Percentiles rank a stretch among this genome's conserved stretches.
These are phyloP conservation scores for Orientallactaga bullata DNA, from an alignment of 2,113 vertebrate species.

Conservation along the genomic window DNA sequence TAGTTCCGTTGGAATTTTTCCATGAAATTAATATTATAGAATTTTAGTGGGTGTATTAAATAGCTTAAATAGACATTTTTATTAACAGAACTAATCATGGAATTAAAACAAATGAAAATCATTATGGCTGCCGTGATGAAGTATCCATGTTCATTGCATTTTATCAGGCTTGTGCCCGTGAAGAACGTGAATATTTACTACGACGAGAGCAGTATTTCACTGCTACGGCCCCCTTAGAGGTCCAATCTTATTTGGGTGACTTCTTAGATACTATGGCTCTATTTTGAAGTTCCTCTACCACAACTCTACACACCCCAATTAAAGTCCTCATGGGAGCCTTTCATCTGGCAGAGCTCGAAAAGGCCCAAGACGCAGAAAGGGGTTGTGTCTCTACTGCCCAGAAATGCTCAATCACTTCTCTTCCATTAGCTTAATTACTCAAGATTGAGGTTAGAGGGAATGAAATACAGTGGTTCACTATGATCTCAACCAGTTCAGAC, in stretches of 20 bases:
- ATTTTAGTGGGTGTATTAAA: slow-evolving; percentile 81
- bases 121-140: slow-evolving; percentile 80
- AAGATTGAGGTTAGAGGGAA: not conserved
- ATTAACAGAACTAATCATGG: slow-evolving; percentile 86
- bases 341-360: not conserved
- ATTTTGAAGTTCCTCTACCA: slow-evolving; percentile 63
- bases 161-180: slow-evolving; percentile 66
- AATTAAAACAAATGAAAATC: slow-evolving; percentile 87
- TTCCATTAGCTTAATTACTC: not conserved
- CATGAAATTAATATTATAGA: slow-evolving; percentile 86
- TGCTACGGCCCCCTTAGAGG: slow-evolving; percentile 13
- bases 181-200: slow-evolving; percentile 62
- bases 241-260: slow-evolving; percentile 46
- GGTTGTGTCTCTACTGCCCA: not conserved
- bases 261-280: slow-evolving; percentile 36
- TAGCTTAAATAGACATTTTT: slow-evolving; percentile 85
- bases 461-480: too few relatives aligned
- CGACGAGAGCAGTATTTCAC: not conserved
- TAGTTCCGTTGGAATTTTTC: slow-evolving; percentile 86
- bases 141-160: slow-evolving; percentile 68
- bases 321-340: slow-evolving; percentile 53
- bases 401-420: not conserved
- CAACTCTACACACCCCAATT: not conserved
- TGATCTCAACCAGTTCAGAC: not conserved
- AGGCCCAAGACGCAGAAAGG: not conserved